Conservation (phyloP, 2,888 invertebrate species). For the Molorchus minor region DNA sequence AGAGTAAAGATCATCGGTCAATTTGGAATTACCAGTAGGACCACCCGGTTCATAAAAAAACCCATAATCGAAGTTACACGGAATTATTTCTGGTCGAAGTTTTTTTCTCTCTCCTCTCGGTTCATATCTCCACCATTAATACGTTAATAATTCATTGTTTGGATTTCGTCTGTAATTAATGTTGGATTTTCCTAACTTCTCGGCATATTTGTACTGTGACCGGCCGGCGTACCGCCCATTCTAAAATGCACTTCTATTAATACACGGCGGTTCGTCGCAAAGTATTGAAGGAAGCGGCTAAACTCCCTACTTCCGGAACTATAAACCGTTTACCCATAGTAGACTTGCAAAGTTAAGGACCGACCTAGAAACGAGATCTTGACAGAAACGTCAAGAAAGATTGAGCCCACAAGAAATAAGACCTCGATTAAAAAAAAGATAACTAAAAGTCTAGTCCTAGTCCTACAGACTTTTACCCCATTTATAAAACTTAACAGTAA, state of each 20-base stretch:
- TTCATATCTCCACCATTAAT: slow-evolving; percentile 23
- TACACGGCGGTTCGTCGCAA: slow-evolving; percentile 29
- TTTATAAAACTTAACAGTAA: too few species aligned
- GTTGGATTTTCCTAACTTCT: slow-evolving; percentile 41
- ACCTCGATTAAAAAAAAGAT: too few species aligned
- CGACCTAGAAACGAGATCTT: too few species aligned
- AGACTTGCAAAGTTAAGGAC: too few species aligned
- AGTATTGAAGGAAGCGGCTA: too few species aligned
- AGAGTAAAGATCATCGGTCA: not conserved
- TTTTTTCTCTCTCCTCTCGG: slow-evolving; percentile 21
- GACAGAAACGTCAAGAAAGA: too few species aligned
- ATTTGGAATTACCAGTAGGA: slow-evolving; percentile 23
- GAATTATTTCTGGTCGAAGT: slow-evolving; percentile 26
- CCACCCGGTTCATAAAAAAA: slow-evolving; percentile 23
- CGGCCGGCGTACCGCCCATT: slow-evolving; percentile 31
- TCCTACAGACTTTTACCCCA: too few species aligned
- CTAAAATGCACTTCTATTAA: slow-evolving; percentile 44
- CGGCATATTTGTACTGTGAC: slow-evolving; percentile 34
- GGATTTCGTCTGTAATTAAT: slow-evolving; percentile 34
- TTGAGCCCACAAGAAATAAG: too few species aligned
- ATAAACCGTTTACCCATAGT: too few species aligned
- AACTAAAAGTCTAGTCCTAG: too few species aligned
- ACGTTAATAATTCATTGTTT: slow-evolving; percentile 26
- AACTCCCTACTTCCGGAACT: too few species aligned
- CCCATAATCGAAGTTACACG: slow-evolving; percentile 24